Base-by-base conservation (phyloP, 1,140 invertebrate species). In the Samia ricini region DNA sequence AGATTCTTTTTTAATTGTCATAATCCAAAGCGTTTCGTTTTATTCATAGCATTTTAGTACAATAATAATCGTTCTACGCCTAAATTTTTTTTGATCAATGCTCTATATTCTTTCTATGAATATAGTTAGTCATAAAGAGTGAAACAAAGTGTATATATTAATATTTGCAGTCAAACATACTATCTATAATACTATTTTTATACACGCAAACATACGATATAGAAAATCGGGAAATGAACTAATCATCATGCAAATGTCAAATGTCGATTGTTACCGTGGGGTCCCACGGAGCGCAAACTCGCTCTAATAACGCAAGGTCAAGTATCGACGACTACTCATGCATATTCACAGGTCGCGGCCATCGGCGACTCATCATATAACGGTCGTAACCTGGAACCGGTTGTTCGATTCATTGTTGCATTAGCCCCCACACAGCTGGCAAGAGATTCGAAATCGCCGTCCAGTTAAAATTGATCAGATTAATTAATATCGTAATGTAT, bases 281-380 rank as follows among this genome's bases (percentile, higher is more conserved):
- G 84, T 86, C 86, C 86, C 86, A 89, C 86, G 83, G 82, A 85
- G 76, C 49, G 72, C 71, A 76, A 60, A 64, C 75, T 71, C 69
- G 69, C 66, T 84, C 83, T 85, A 85, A 83, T 86, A 85, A 75
- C 77, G 71, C 84, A 84, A 88, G 87, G 87, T 89, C 87, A 83
- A 86, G 69, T 84, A 76, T 75, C 63, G 61, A 64, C n/a, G n/a
- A n/a, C n/a, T n/a, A n/a, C 83, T 89, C 84, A 89, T 89, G 87
- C 85, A 89, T 89, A 89, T 89, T 89, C 87, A 89, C 74, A 71
- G 72, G 22, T 71, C 68, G n/a, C n/a, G 74, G 66, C 71, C 71
- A 61, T 61, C 69, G 79, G 76, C 75, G 79, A 73, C 71, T 82
- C 84, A 80, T 89, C 85, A 15, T 82, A 84, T 89, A 90, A 88